Base-by-base conservation (phyloP, 2,888 invertebrate species). In the Aleiodes alternator region DNA sequence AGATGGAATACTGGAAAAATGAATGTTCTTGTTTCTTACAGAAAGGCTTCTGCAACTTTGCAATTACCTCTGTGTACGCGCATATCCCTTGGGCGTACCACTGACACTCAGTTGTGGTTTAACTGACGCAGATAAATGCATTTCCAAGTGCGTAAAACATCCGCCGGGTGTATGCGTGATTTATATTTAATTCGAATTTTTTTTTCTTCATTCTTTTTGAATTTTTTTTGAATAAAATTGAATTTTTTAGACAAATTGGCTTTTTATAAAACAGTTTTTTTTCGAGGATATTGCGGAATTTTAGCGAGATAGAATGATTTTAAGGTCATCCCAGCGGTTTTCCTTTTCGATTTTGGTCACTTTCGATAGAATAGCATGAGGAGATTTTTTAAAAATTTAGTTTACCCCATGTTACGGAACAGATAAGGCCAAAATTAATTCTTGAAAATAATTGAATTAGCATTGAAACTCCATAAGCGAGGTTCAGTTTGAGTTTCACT, bases 51-150 rank as follows among this genome's bases (percentile, higher is more conserved):
- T 43, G 64, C 8, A 23, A 48, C 64, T 64, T 64, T 64, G 64
- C 64, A 64, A 64, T 64, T 64, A 64, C 64, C 64, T 64, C 64
- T 14, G n/a, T 14, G 48, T 14, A 57, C 43, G 34, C 31, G 34
- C 16, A 9, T 43, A 64, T 64, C 64, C 64, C 64, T 64, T 11
- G 34, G 64, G 48, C 64, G 11, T 11, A 23, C 16, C 48, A 64
- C 64, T 48, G 64, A 64, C 64, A 64, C 64, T 64, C 64, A 48
- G 48, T 64, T 64, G 64, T 16, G 64, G 64, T 64, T 64, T 14
- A 64, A 64, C 16, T 48, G 43, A 38, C 64, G 64, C 64, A 48
- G 43, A 64, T 64, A 48, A 64, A 64, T 64, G 43, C 64, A 64
- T 64, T 64, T 11, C 38, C 34, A 61, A 64, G 64, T 64, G 64